Conservation (phyloP, 2,797 vertebrate species). For the Odontamblyopus lacepedii region DNA sequence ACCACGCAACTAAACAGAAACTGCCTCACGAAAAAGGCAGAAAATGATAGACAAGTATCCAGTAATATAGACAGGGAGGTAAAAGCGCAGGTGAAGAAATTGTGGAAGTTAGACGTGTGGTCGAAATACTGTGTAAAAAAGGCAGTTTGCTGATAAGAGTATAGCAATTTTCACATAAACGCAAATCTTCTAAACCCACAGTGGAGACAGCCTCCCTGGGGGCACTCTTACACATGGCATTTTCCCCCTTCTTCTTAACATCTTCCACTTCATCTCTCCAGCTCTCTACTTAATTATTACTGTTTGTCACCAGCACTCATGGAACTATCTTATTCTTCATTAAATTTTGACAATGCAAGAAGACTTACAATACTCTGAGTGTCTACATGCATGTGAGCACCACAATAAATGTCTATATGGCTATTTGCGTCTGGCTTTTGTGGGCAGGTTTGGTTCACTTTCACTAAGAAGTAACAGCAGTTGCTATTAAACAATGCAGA, state of each 20-base stretch:
- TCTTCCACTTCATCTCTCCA: slow-evolving; percentile 32
- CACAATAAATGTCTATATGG: background rate
- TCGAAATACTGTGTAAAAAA: slow-evolving; percentile 25
- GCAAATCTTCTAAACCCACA: slow-evolving; percentile 52
- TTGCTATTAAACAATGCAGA: slow-evolving; percentile 33
- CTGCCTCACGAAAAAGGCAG: slow-evolving; percentile 35
- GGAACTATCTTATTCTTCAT: slow-evolving; percentile 4
- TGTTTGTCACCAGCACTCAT: slow-evolving; percentile 13
- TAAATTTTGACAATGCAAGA: background rate
- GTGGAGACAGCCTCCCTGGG: slow-evolving; percentile 51
- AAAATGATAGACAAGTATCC: background rate
- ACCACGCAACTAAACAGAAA: slow-evolving; percentile 62
- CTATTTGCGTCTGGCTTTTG: background rate
- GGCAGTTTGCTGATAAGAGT: slow-evolving; percentile 47
- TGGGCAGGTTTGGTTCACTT: slow-evolving; percentile 8
- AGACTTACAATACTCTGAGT: background rate
- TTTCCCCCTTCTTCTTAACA: slow-evolving; percentile 35
- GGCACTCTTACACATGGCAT: slow-evolving; percentile 36
- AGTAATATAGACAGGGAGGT: slow-evolving; percentile 20
- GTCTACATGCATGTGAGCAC: slow-evolving; percentile 8
- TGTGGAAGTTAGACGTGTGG: slow-evolving; percentile 18
- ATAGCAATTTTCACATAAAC: slow-evolving; percentile 63
- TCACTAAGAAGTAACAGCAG: slow-evolving; percentile 26
- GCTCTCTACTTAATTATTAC: slow-evolving; percentile 21
- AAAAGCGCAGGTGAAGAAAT: slow-evolving; percentile 11